Evolutionary conservation across 2,113 vertebrate genomes (phyloP), one percentile per base, ranked within the genome.

Genomic region (Anser cygnoides): DNA sequence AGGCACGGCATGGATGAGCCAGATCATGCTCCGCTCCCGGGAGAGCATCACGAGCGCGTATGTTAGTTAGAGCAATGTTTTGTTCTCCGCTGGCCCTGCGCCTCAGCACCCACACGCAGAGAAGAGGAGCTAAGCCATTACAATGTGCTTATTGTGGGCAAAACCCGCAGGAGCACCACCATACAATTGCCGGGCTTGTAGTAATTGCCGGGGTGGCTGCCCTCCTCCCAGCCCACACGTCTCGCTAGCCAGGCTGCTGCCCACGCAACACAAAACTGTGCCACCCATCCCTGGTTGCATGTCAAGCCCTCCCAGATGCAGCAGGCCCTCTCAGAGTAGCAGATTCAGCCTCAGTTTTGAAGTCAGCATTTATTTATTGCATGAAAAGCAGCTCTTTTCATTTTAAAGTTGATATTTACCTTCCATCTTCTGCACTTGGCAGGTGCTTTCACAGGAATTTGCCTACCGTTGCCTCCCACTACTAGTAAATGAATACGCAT

Each of bases 1-100:
- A 7, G 20, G 22, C 26, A 20, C 4, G 0, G 3, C 10, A 39
- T 2, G 4, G 18, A 43, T 0, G 0, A 31, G 4, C n/a, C 39
- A 22, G 21, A 7, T 8, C 16, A 17, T 5, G 17, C 62, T 28
- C 61, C 28, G 37, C 61, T 16, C 52, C 61, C 59, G 7, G 28
- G 12, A n/a, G 20, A 55, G 23, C 39, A 23, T 9, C 1, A 54
- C 1, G 16, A 54, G 2, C 11, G 19, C 0, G 1, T 8, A 33
- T 26, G 5, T 0, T 44, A 44, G 0, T 23, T 22, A 37, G 57
- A 82, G 50, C 11, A 29, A 63, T 0, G 23, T 28, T 73, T n/a
- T 68, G 66, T 46, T 65, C 41, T 57, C 29, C 5, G 49, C 83
- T 75, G 52, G 13, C 26, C 50, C 37, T 1, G 0, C 2, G 4